Evolutionary conservation across 2,797 vertebrate species (phyloP).

Genomic region (Echiichthys vipera): DNA sequence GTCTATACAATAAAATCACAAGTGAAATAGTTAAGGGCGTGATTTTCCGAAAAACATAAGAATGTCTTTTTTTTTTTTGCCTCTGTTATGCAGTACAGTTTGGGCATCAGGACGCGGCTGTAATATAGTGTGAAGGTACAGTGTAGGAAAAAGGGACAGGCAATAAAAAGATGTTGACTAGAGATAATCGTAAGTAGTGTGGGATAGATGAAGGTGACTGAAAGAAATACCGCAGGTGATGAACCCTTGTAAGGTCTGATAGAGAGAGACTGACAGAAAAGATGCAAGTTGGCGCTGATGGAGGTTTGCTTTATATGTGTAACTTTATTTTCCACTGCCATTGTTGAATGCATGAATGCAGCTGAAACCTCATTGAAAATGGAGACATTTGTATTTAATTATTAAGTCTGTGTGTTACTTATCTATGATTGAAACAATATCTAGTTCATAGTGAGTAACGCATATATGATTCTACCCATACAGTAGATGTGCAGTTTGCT

Average conservation of each 20-base stretch:
- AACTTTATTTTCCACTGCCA: slow-evolving; percentile 11
- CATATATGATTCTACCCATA: slow-evolving; percentile 22
- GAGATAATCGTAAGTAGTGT: slow-evolving; percentile 28
- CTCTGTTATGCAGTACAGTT: slow-evolving; percentile 37
- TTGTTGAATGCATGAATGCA: neutral
- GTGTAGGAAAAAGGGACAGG: slow-evolving; percentile 34
- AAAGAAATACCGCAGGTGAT: slow-evolving; percentile 38
- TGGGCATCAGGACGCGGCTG: slow-evolving; percentile 19
- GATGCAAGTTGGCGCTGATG: slow-evolving; percentile 27
- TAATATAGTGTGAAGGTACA: slow-evolving; percentile 43
- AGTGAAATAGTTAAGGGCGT: slow-evolving; percentile 34
- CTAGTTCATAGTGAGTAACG: slow-evolving; percentile 22
- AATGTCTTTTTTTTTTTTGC: slow-evolving; percentile 41
- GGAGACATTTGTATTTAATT: slow-evolving; percentile 30
- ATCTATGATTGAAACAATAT: slow-evolving; percentile 19
- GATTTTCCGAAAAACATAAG: slow-evolving; percentile 43
- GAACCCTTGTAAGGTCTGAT: slow-evolving; percentile 30
- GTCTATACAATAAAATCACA: slow-evolving; percentile 47
- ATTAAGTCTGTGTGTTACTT: slow-evolving; percentile 23
- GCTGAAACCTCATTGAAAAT: slow-evolving; percentile 14
- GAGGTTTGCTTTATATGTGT: slow-evolving; percentile 34
- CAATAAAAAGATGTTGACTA: slow-evolving; percentile 25
- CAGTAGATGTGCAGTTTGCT: slow-evolving; percentile 43
- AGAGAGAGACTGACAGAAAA: slow-evolving; percentile 22
- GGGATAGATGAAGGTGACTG: slow-evolving; percentile 37